A percentile compares a stretch with the other conserved stretches of the same genome.
Conservation (phyloP, 2,113 vertebrate species). For the Carlito syrichta region DNA sequence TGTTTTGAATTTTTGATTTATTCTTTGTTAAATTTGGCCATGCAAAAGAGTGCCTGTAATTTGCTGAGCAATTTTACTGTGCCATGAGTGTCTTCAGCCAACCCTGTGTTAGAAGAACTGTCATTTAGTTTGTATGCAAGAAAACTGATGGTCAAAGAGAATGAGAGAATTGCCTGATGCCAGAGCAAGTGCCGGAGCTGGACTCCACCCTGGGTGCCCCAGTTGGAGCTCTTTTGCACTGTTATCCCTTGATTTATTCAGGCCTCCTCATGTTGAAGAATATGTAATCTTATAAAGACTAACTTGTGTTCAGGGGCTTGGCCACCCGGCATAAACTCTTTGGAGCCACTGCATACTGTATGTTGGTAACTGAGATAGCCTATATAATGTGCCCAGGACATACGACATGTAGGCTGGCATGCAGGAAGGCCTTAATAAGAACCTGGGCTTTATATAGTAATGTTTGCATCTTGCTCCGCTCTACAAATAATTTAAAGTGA, state of each 20-base stretch:
- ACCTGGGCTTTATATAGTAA: background rate
- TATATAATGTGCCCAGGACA: background rate
- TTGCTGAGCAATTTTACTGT: background rate
- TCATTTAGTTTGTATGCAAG: background rate
- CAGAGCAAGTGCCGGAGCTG: too few species aligned
- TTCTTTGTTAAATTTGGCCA: background rate
- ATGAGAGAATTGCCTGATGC: background rate
- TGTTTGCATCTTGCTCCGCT: background rate
- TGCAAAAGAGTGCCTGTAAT: background rate
- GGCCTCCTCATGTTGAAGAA: background rate
- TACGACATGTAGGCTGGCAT: background rate
- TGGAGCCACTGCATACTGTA: background rate
- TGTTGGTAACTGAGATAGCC: background rate
- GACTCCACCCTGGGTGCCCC: background rate
- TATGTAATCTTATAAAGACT: background rate
- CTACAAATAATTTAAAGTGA: background rate
- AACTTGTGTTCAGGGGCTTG: background rate
- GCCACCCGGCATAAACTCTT: background rate
- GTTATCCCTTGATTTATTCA: background rate
- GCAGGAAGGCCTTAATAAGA: background rate
- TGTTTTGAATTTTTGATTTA: background rate
- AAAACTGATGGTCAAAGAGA: background rate
- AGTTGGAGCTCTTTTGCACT: background rate
- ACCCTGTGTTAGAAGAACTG: accelerated
- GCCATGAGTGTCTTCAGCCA: background rate